Evolutionary conservation across 2,797 vertebrate species (phyloP), one percentile per base, ranked within the genome.

Genomic region (Silurus aristotelis): DNA sequence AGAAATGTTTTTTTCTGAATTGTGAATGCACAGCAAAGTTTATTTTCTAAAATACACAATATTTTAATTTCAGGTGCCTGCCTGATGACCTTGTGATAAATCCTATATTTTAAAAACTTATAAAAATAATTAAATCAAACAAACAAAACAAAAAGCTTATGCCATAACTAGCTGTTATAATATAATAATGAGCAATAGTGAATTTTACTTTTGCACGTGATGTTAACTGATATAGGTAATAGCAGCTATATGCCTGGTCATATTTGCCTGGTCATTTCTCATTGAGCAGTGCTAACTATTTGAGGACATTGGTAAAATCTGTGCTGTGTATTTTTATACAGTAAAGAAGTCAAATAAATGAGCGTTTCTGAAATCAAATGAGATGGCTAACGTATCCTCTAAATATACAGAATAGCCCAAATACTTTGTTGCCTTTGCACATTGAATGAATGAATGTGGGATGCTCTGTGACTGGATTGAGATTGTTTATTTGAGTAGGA

Each of bases 401-500:
- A 46, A 27, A 71, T 66, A 67, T 63, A 81, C 46, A 67, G 25
- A 68, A 79, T 76, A 73, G 68, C 52, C 52, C 58, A 17, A 71
- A 31, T 31, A 19, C 46, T 43, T 79, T 70, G 43, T 79, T 83
- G 81, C 1, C 15, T 83, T 68, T 86, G 43, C 15, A 61, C 14
- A 2, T 63, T 70, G 81, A 83, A 15, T 80, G 66, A 80, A 48
- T 73, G 67, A 84, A 78, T 82, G 52, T 87, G 87, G 87, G 90
- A 88, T 89, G 87, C 88, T 85, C 88, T 86, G 72, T 87, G 87
- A 87, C 81, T 73, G 85, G 31, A 56, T 31, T 78, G 88, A 76
- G 88, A 89, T 91, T 94, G 94, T 89, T 94, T 96, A 90, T 95
- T 95, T 90, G 88, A 90, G 86, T 87, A 87, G 90, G 92, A 86